Conservation (phyloP, 2,888 invertebrate genomes). For the Galerucella nymphaeae region DNA sequence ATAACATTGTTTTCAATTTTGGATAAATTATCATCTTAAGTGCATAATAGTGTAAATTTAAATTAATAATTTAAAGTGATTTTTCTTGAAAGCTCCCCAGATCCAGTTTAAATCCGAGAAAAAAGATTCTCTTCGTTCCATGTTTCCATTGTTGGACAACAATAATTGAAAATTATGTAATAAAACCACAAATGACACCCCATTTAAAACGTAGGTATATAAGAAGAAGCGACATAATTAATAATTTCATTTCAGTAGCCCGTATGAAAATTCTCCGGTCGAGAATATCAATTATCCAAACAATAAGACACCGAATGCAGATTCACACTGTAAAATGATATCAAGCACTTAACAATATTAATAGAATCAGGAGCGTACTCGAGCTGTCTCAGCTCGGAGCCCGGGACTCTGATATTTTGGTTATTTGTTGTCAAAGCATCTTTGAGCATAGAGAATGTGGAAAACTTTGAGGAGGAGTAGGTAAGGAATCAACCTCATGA, state of each 20-base stretch:
- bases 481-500: too few relatives aligned
- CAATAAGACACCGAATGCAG: constrained; percentile 59
- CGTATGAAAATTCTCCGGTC: constrained; percentile 49
- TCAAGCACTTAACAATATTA: constrained; percentile 59
- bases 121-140: background rate
- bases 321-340: constrained; percentile 63
- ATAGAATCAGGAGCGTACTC: constrained; percentile 25
- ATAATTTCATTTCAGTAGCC: constrained; percentile 37
- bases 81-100: background rate
- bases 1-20: constrained; percentile 22
- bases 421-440: too few relatives aligned
- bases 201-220: constrained; percentile 15
- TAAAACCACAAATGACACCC: constrained; percentile 30
- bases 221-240: constrained; percentile 31
- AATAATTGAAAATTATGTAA: constrained; percentile 31
- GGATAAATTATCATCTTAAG: background rate
- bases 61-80: background rate
- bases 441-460: too few relatives aligned
- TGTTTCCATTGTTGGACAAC: constrained; percentile 11
- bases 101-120: background rate
- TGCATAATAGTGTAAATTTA: constrained; percentile 21
- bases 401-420: too few relatives aligned
- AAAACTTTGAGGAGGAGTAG: too few relatives aligned
- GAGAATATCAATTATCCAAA: constrained; percentile 56
- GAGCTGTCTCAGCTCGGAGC: background rate